These are phyloP conservation scores for Mycteria americana DNA, from an alignment of 2,797 vertebrate genomes.

Conservation along the genomic window DNA sequence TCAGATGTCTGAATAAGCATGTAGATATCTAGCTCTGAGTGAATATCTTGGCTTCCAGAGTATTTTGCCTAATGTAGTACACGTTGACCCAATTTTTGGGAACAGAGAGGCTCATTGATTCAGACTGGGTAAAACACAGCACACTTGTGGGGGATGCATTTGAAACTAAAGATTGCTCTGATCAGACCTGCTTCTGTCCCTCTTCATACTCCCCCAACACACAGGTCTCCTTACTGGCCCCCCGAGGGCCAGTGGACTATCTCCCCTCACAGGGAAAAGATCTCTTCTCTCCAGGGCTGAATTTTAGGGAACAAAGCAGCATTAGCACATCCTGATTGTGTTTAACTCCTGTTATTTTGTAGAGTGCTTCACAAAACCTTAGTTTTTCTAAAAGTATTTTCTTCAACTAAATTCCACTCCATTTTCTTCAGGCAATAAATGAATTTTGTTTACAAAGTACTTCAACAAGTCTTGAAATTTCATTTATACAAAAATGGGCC, in stretches of 20 bases:
- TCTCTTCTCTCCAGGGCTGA: background rate
- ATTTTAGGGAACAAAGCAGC: background rate
- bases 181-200: background rate
- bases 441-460: conserved; percentile 40
- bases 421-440: background rate
- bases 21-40: background rate
- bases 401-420: background rate
- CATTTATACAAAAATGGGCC: conserved; percentile 14
- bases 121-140: background rate
- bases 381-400: background rate
- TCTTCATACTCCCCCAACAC: background rate
- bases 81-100: background rate
- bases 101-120: background rate
- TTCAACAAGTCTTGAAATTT: conserved; percentile 35
- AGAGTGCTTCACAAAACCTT: background rate
- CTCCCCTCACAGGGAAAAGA: background rate
- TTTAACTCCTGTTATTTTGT: background rate
- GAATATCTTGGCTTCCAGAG: background rate
- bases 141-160: background rate
- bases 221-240: background rate
- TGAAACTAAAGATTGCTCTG: background rate
- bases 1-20: background rate
- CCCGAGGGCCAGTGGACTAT: background rate
- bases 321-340: background rate
- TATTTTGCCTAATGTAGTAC: conserved; percentile 18